Evolutionary conservation across 2,888 invertebrate genomes (phyloP), one percentile per base, ranked within the genome.

Genomic region (Cryptus viduatorius): DNA sequence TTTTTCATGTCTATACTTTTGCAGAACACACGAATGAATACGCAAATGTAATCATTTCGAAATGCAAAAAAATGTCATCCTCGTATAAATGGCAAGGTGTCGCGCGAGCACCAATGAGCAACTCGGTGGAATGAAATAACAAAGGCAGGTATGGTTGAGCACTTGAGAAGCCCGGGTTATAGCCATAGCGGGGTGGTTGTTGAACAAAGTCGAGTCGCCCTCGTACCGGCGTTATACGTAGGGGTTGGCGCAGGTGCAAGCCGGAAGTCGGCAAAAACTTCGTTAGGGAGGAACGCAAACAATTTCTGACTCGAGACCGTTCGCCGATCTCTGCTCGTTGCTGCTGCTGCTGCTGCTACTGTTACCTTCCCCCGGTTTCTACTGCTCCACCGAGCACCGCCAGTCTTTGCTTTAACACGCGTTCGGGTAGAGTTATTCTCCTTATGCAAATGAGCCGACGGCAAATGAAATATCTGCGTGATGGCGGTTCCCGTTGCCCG

Each of bases 201-300:
- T 59, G 68, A 79, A 81, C 76, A 80, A 79, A 72, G 72, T 73
- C 67, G 44, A 72, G 79, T 82, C 56, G 67, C 64, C 69, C 71
- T 89, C 88, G 87, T 88, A 85, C 83, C 77, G 73, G 82, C 79
- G 81, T 24, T 56, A 24, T 24, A 37, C 37, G 37, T 37, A 75
- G 86, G 79, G 83, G 87, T 83, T 84, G 87, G 78, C 89, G 87
- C 91, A 90, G 91, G 91, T 87, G 88, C 89, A 86, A 86, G 87
- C 87, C 83, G 78, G 82, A 87, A 90, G 87, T 91, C 88, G 79
- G 84, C 87, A 91, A 91, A 91, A 91, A 91, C 91, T 91, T 91
- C 89, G 90, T 91, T 91, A 91, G 88, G 86, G 80, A 88, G 87
- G 89, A 89, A 90, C 88, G 90, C 91, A 86, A 91, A 90, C 88